A percentile compares a stretch with the other conserved stretches of the same genome.
phyloP scores from a whole-genome alignment of 2,113 vertebrate genomes.

The Chamaea fasciata region DNA sequence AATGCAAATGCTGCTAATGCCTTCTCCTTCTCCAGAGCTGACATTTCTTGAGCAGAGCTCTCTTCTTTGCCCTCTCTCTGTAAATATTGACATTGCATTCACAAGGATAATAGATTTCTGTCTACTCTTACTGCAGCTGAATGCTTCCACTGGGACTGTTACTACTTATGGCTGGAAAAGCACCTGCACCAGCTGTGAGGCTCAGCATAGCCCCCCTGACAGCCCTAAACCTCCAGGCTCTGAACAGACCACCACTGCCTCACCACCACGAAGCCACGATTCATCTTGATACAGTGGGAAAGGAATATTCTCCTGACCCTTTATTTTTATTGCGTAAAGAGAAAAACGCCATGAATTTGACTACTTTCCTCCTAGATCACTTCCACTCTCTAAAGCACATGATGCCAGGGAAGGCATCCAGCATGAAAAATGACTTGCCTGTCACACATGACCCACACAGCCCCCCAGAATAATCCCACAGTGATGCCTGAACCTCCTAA shows the following conservation, averaged over 20 bases:
- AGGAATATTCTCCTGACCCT: background rate
- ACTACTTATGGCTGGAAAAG: constrained; percentile 66
- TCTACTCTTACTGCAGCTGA: constrained; percentile 68
- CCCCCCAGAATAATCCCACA: rapidly evolving
- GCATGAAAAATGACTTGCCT: background rate
- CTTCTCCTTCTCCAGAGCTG: constrained; percentile 59
- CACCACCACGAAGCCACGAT: background rate
- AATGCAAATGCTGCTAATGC: constrained; percentile 62
- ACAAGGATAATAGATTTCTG: constrained; percentile 78
- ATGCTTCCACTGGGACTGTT: constrained; percentile 71
- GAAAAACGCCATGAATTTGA: background rate
- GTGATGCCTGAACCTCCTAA: background rate
- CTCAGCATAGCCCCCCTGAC: constrained; percentile 33
- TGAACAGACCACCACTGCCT: constrained; percentile 49
- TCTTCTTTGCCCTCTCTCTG: constrained; percentile 77
- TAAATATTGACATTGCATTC: constrained; percentile 79
- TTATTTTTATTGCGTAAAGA: constrained; percentile 21
- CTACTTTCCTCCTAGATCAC: background rate
- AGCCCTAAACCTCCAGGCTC: constrained; percentile 54
- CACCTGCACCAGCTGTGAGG: constrained; percentile 73
- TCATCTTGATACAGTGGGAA: constrained; percentile 27
- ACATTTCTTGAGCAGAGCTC: constrained; percentile 75
- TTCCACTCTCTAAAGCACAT: background rate
- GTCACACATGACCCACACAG: background rate
- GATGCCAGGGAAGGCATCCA: background rate